Percentiles rank a stretch among this genome's conserved stretches.
Evolutionary conservation across 2,797 vertebrate species (phyloP).

Genomic region (Onychomys torridus): DNA sequence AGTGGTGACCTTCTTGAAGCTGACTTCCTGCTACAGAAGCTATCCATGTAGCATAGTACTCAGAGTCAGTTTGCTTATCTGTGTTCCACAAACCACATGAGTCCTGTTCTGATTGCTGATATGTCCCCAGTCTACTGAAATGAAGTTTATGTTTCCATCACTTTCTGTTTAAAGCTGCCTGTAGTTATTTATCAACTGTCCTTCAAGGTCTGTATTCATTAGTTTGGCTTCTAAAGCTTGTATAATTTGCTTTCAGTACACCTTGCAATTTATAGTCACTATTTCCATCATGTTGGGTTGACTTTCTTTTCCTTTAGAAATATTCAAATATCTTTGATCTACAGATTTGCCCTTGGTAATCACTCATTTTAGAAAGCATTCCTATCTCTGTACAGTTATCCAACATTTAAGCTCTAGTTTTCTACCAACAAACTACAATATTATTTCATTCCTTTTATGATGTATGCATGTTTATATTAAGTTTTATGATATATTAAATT

Average conservation of each 20-base stretch:
- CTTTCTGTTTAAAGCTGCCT: neutral
- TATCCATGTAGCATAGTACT: neutral
- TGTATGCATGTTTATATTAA: neutral
- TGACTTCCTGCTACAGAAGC: neutral
- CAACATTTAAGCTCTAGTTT: neutral
- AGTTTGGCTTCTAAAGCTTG: neutral
- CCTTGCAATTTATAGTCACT: neutral
- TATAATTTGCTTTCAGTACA: neutral
- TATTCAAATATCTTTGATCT: neutral
- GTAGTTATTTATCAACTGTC: neutral
- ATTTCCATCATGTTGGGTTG: neutral
- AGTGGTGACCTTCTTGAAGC: neutral
- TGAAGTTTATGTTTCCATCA: neutral
- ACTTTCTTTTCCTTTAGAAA: conserved; percentile 45
- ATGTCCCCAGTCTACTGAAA: neutral
- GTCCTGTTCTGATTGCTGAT: neutral
- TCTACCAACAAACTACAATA: neutral
- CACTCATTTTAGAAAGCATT: neutral
- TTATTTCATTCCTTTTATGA: neutral
- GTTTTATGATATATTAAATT: neutral
- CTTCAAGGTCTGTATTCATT: neutral
- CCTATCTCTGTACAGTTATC: neutral
- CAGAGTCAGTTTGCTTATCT: neutral
- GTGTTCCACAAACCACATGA: neutral
- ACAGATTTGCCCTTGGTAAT: neutral